A percentile compares a stretch with the other conserved stretches of the same genome.
These are phyloP conservation scores for Capricornis sumatraensis DNA, from an alignment of 2,113 vertebrate genomes.

Conservation along the genomic window DNA sequence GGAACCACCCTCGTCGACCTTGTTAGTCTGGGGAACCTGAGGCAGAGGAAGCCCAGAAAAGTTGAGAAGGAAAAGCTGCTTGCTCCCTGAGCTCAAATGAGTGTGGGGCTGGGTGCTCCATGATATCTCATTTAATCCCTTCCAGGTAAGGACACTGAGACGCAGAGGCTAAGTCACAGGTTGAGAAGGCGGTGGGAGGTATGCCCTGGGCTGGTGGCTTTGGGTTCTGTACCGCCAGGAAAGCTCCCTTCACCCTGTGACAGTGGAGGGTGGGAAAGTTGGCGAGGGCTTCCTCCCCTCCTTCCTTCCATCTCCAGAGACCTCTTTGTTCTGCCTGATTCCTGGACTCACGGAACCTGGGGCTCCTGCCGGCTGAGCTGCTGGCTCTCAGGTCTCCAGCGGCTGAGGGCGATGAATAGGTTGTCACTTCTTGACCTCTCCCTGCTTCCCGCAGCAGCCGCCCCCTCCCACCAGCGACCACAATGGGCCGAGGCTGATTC, in stretches of 20 bases:
- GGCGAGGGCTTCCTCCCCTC: neutral
- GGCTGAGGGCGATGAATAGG: neutral
- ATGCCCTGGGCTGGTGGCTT: neutral
- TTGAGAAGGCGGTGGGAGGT: neutral
- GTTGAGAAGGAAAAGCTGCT: neutral
- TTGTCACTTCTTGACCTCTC: constrained; percentile 29
- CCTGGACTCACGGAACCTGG: neutral
- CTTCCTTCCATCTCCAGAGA: constrained; percentile 14
- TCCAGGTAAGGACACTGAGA: neutral
- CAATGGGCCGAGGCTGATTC: constrained; percentile 11
- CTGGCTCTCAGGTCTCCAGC: neutral
- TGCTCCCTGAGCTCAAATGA: neutral
- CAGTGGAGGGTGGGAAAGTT: constrained; percentile 22
- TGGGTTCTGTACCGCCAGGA: neutral
- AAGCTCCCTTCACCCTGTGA: neutral
- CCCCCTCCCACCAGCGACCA: neutral
- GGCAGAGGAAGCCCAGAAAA: neutral
- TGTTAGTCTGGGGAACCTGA: neutral
- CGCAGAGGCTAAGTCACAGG: neutral
- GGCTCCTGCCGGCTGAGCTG: neutral
- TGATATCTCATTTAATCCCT: neutral
- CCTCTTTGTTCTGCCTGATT: constrained; percentile 37
- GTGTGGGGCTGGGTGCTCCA: neutral
- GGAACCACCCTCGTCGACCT: neutral
- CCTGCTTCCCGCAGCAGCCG: neutral